These are phyloP conservation scores for Heliothis virescens DNA, from an alignment of 1,140 invertebrate genomes.

Conservation along the genomic window DNA sequence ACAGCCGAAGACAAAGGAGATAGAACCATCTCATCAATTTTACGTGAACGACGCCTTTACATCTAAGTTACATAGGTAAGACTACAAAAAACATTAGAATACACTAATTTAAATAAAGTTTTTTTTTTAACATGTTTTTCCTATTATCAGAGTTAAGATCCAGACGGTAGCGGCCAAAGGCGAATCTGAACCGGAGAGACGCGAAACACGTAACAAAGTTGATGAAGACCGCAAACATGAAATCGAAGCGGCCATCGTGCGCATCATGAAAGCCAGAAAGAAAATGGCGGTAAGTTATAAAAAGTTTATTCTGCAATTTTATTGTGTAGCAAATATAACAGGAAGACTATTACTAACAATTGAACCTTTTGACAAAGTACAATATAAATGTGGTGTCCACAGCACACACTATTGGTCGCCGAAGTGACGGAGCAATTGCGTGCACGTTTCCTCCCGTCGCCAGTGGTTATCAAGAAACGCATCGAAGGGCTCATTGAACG, in stretches of 20 bases:
- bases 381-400: constrained; percentile 54
- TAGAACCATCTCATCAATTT: constrained; percentile 97
- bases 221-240: constrained; percentile 99
- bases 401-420: constrained; percentile 97
- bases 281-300: constrained; percentile 91
- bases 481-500: constrained; percentile 99
- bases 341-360: too few relatives aligned
- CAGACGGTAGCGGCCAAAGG: constrained; percentile 98
- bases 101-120: not conserved
- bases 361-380: too few relatives aligned
- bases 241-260: constrained; percentile 99
- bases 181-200: constrained; percentile 99
- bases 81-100: not conserved
- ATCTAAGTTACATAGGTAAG: constrained; percentile 97
- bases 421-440: constrained; percentile 99
- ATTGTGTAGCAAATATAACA: too few relatives aligned
- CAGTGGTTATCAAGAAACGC: constrained; percentile 99
- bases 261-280: constrained; percentile 99
- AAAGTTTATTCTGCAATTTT: not conserved
- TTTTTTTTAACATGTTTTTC: not conserved
- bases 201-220: constrained; percentile 98
- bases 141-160: constrained; percentile 92
- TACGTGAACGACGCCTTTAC: constrained; percentile 99
- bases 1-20: constrained; percentile 97
- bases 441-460: constrained; percentile 98